Evolutionary conservation across 2,797 vertebrate genomes (phyloP).

Genomic region (Scolopax rusticola): DNA sequence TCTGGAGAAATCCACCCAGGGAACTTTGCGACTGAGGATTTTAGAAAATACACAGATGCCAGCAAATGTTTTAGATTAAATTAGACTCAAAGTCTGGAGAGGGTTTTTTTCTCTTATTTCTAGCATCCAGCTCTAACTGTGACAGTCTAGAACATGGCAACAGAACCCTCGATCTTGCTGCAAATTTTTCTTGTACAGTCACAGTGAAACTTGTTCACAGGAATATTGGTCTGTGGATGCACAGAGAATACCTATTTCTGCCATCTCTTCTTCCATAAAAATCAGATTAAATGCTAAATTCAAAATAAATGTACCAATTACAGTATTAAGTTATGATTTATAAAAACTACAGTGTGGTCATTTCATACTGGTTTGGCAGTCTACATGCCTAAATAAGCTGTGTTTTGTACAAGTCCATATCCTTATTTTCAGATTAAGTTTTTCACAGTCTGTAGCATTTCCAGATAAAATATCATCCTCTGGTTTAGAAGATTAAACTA

Average conservation of each 20-base stretch:
- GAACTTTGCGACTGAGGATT: neutral
- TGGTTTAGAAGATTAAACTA: neutral
- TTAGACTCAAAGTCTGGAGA: neutral
- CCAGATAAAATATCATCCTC: neutral
- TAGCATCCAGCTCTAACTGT: neutral
- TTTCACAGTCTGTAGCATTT: neutral
- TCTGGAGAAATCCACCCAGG: neutral
- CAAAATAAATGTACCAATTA: neutral
- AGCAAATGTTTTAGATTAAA: neutral
- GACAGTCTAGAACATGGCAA: neutral
- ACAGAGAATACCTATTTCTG: neutral
- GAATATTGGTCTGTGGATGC: neutral
- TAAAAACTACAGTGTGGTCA: rapidly evolving
- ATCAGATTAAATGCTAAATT: neutral
- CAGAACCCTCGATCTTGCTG: neutral
- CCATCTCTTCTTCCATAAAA: neutral
- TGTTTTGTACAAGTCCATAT: neutral
- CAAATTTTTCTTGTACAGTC: neutral
- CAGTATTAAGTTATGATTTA: neutral
- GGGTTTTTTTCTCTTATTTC: neutral
- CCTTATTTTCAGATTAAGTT: slow-evolving; percentile 1
- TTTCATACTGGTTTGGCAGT: neutral
- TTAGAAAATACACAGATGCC: neutral
- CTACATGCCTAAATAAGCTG: neutral
- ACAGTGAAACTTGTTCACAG: neutral